Base-by-base conservation (phyloP, 2,797 vertebrate genomes). In the Brachyalestes nurse region DNA sequence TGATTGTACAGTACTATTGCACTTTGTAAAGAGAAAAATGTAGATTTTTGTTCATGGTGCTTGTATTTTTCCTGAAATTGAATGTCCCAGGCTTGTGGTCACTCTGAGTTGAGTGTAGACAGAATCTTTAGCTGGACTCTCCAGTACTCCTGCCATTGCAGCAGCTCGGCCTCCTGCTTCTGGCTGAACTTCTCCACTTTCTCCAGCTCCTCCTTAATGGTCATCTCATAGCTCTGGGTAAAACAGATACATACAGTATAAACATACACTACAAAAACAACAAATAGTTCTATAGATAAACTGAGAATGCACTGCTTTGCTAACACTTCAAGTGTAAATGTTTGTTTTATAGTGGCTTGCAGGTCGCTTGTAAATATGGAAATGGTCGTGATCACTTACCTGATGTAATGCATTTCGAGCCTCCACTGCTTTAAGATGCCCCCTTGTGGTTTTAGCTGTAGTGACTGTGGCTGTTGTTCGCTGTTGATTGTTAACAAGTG, bases 401-500 rank as follows among this genome's bases (percentile, higher is more conserved):
- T 90, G 17, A 77, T 94, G 93, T 17, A 88, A 88, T 5, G 89
- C 78, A 7, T 98, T 93, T 89, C 96, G 93, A 67, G 93, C 90
- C 64, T 94, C 88, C 12, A 94, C 65, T 0, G 92, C 86, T 2
- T 91, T 91, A 73, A 92, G 0, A 10, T 97, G 96, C 78, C 89
- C 90, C 83, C 88, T 61, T 2, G 94, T 96, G 13, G 90, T 95
- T 85, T 94, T 96, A 62, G 83, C 74, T 23, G 96, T 95, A 51
- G 88, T 93, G 72, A 96, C 72, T 0, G 93, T 85, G 0, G 91
- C 79, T 0, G 95, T 95, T 80, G 87, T 88, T 81, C 1, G 77
- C 77, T 82, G 85, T 2, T 92, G 55, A 42, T 88, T 67, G 72
- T n/a, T 82, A 77, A 70, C 82, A 71, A 83, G 76, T 14, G 17